Percentiles rank a stretch among this genome's conserved stretches.
phyloP scores from a whole-genome alignment of 2,113 vertebrate species.

The Perognathus longimembris region DNA sequence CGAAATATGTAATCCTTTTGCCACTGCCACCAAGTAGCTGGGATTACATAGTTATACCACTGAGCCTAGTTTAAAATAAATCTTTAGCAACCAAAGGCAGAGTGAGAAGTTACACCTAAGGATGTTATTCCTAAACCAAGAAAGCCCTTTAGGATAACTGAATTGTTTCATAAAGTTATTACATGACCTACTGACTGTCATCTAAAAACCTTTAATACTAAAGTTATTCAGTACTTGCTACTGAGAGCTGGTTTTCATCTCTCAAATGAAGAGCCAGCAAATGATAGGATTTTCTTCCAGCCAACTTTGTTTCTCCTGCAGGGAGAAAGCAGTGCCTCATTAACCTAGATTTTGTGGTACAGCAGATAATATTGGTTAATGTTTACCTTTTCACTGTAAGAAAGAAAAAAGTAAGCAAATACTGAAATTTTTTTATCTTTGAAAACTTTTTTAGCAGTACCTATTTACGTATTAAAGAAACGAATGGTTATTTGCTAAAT shows the following conservation, averaged over 20 bases:
- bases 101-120: neutral
- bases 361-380: slow-evolving; percentile 45
- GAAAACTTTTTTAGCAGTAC: slow-evolving; percentile 65
- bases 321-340: slow-evolving; percentile 51
- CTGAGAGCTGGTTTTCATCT: neutral
- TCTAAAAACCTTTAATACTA: slow-evolving; percentile 32
- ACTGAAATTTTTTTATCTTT: slow-evolving; percentile 54
- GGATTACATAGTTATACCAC: neutral
- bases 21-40: neutral
- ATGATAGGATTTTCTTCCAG: neutral
- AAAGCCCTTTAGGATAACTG: slow-evolving; percentile 2
- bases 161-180: slow-evolving; percentile 31
- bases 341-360: slow-evolving; percentile 54
- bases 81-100: slow-evolving; percentile 23
- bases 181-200: neutral
- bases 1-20: too few relatives aligned
- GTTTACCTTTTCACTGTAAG: slow-evolving; percentile 46
- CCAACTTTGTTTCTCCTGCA: slow-evolving; percentile 31
- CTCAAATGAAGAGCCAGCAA: neutral
- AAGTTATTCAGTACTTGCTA: slow-evolving; percentile 7
- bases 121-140: neutral
- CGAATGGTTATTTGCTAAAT: slow-evolving; percentile 13
- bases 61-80: neutral
- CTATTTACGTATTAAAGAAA: slow-evolving; percentile 28
- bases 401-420: slow-evolving; percentile 28